Evolutionary conservation across 1,140 invertebrate species (phyloP).

Genomic region (Rhagoletis pomonella): DNA sequence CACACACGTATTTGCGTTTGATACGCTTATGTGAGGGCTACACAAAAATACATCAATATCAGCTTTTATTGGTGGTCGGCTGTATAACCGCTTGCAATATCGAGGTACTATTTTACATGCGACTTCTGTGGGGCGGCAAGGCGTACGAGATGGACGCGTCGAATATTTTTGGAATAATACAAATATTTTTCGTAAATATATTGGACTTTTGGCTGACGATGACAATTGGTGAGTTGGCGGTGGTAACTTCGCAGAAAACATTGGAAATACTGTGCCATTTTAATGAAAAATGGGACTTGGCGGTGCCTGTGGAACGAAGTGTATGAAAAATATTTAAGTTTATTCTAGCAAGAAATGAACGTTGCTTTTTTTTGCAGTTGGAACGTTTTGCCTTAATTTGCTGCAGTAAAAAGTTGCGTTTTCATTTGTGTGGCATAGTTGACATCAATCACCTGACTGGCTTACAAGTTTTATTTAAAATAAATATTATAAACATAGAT

Average conservation of each 20-base stretch:
- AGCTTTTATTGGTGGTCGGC: background rate
- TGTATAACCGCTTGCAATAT: background rate
- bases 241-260: background rate
- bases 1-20: background rate
- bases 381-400: background rate
- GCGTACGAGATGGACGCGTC: background rate
- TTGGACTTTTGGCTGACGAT: slow-evolving; percentile 21
- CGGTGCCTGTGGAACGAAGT: background rate
- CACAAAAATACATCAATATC: background rate
- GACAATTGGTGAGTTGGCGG: background rate
- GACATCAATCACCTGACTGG: slow-evolving; percentile 3
- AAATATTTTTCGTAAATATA: slow-evolving; percentile 12
- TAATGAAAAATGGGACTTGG: background rate
- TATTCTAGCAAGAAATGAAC: background rate
- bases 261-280: background rate
- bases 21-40: background rate
- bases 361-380: background rate
- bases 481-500: too few species aligned
- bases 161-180: background rate
- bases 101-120: slow-evolving; percentile 5
- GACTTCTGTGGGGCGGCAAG: slow-evolving; percentile 22
- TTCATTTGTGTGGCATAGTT: slow-evolving; percentile 1
- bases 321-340: background rate
- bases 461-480: background rate
- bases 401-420: background rate